Conservation (phyloP, 2,888 invertebrate genomes). For the Fragum sueziense region DNA sequence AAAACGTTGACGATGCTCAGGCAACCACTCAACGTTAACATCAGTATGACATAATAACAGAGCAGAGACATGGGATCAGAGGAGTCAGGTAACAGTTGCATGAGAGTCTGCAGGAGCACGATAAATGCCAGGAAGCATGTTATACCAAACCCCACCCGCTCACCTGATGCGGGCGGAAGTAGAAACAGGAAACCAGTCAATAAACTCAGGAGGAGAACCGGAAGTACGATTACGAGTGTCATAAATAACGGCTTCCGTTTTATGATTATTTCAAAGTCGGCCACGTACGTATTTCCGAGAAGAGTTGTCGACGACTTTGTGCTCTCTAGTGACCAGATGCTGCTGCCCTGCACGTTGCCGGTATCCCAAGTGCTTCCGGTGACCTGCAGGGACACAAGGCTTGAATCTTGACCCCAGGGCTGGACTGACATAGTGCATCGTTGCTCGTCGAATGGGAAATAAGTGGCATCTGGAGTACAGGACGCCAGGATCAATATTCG, state of each 20-base stretch:
- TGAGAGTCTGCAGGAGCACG: constrained; percentile 53
- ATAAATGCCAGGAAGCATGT: constrained; percentile 59
- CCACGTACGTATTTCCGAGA: constrained; percentile 23
- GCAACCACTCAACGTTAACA: constrained; percentile 46
- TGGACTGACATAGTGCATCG: constrained; percentile 42
- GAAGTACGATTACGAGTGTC: constrained; percentile 53
- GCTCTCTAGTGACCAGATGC: constrained; percentile 43
- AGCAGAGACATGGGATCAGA: constrained; percentile 57
- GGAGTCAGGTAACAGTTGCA: constrained; percentile 52
- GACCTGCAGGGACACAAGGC: constrained; percentile 12
- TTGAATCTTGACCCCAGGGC: constrained; percentile 33
- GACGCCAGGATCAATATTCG: constrained; percentile 49
- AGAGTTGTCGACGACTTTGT: constrained; percentile 26
- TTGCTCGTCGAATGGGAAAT: constrained; percentile 57
- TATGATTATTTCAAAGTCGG: constrained; percentile 46
- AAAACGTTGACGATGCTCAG: constrained; percentile 46
- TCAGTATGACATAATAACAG: constrained; percentile 55
- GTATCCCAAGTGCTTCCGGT: constrained; percentile 29
- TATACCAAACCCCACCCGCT: constrained; percentile 53
- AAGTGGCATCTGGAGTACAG: constrained; percentile 54
- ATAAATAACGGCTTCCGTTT: constrained; percentile 48
- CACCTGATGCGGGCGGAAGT: constrained; percentile 52
- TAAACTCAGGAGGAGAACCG: constrained; percentile 46
- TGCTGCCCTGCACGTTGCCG: constrained; percentile 32
- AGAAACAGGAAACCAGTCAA: constrained; percentile 56